phyloP scores from a whole-genome alignment of 2,888 invertebrate species.

The Erannis defoliaria region DNA sequence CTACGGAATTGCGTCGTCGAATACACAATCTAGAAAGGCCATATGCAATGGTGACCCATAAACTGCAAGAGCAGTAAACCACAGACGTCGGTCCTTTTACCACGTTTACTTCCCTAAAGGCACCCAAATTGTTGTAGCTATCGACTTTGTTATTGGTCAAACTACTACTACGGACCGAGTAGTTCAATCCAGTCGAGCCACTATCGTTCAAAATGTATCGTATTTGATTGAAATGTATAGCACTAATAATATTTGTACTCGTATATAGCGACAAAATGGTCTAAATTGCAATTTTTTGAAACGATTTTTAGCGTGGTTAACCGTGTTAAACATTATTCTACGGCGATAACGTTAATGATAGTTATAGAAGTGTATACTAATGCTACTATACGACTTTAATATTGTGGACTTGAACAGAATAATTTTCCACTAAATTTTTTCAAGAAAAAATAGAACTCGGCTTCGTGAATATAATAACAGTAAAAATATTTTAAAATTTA shows the following conservation, averaged over 20 bases:
- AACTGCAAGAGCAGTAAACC: conserved; percentile 9
- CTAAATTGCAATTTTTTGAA: too few species aligned
- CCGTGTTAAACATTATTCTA: neutral
- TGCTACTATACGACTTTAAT: neutral
- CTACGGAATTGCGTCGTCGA: neutral
- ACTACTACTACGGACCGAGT: neutral
- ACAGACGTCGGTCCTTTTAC: conserved; percentile 8
- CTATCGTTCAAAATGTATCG: too few species aligned
- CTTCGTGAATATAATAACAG: neutral
- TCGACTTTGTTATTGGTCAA: neutral
- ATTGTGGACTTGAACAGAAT: neutral
- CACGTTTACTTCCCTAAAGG: neutral
- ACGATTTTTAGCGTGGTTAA: too few species aligned
- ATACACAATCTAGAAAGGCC: neutral
- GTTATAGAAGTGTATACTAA: neutral
- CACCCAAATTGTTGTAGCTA: neutral
- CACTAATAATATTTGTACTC: too few species aligned
- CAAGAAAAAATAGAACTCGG: neutral
- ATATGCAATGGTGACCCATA: conserved; percentile 2
- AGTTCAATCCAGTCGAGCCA: too few species aligned
- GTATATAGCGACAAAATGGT: too few species aligned
- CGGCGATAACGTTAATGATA: too few species aligned
- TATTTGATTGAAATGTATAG: too few species aligned
- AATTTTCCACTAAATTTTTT: neutral
- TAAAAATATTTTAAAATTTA: neutral